Base-by-base conservation (phyloP, 2,888 invertebrate genomes). In the Phanerotoma sp. region DNA sequence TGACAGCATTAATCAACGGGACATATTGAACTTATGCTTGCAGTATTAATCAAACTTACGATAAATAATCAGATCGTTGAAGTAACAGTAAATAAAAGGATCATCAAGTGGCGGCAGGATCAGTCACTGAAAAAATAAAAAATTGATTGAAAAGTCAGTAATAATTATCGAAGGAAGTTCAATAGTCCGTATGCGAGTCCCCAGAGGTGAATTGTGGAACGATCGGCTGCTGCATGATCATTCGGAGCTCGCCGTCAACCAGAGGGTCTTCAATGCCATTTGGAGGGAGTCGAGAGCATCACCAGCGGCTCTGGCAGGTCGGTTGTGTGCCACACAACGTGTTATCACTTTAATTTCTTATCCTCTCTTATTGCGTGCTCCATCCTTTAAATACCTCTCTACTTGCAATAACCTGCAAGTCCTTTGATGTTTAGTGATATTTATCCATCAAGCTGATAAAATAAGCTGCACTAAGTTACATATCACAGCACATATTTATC, bases 131-230 rank as follows among this genome's bases (percentile, higher is more conserved):
- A 25, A 25, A n/a, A n/a, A n/a, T n/a, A n/a, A n/a, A n/a, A n/a
- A n/a, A n/a, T n/a, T n/a, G n/a, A 25, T 25, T 25, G 9, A 25
- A 25, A 9, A 5, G 9, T 25, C 25, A 25, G 9, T 25, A 25
- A 25, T 25, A 25, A 7, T 25, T 35, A n/a, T n/a, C n/a, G 30
- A 47, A 25, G 22, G 35, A 25, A 25, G 16, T 44, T 44, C 40
- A 7, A 9, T 30, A 40, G 40, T 46, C 71, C 71, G 73, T 66
- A 74, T 74, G 73, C 71, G 73, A 67, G 69, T 73, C 46, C 70
- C 70, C 57, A 68, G 70, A 60, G 61, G 65, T 50, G 70, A 72
- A 56, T 58, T 69, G 54, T 65, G 67, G 62, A 61, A 54, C 62
- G 56, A 57, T 58, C 70, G 68, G 65, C 65, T 68, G 66, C 67